phyloP scores from a whole-genome alignment of 1,140 invertebrate genomes.

The Heliconius eleuchia region DNA sequence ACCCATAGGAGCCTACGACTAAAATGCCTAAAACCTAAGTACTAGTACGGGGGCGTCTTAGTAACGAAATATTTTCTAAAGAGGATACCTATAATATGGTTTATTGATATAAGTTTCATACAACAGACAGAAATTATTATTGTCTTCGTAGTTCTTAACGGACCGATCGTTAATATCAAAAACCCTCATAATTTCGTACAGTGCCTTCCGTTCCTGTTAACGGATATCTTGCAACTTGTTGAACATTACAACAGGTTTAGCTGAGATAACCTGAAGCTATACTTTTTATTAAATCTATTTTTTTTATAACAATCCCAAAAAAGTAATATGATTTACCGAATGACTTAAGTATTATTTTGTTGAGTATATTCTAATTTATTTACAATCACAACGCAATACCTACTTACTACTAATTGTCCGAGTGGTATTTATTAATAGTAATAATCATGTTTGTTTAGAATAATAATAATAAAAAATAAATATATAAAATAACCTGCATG shows the following conservation, averaged over 20 bases:
- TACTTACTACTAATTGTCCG: not conserved
- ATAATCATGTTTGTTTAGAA: not conserved
- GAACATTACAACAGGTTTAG: conserved; percentile 49
- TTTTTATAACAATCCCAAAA: not conserved
- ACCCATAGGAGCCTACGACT: conserved; percentile 41
- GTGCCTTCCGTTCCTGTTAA: conserved; percentile 25
- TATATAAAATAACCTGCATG: too few relatives aligned
- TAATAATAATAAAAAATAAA: not conserved
- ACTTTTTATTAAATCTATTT: not conserved
- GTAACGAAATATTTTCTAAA: not conserved
- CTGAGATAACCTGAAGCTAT: conserved; percentile 27
- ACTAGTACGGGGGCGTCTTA: not conserved
- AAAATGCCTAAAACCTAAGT: conserved; percentile 34
- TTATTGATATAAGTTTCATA: not conserved
- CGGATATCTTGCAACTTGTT: conserved; percentile 46
- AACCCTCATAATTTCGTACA: conserved; percentile 28
- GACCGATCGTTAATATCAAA: conserved; percentile 16
- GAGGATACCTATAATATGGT: not conserved
- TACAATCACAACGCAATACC: not conserved
- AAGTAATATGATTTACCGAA: not conserved
- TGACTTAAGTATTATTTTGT: not conserved
- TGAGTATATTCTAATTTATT: not conserved
- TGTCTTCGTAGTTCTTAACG: not conserved
- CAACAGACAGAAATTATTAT: not conserved
- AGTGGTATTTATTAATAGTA: not conserved